phyloP scores from a whole-genome alignment of 2,797 vertebrate species.

The Arrhamphus sclerolepis region DNA sequence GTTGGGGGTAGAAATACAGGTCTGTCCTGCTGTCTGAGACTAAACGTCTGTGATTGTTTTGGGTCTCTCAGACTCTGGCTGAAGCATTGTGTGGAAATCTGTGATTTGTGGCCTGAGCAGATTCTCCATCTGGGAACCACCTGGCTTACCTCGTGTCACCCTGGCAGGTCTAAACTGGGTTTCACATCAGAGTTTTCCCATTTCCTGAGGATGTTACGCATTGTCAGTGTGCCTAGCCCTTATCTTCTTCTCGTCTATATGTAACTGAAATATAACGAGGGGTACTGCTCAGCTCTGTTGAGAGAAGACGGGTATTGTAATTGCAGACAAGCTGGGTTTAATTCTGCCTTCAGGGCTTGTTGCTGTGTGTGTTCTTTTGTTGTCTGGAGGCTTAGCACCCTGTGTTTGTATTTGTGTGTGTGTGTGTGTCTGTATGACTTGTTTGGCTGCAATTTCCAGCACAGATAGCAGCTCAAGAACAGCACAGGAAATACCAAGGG shows the following conservation, averaged over 20 bases:
- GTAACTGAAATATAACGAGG: slow-evolving; percentile 28
- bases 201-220: slow-evolving; percentile 45
- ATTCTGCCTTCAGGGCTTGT: slow-evolving; percentile 67
- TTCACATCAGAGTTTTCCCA: slow-evolving; percentile 43
- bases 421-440: slow-evolving; percentile 33
- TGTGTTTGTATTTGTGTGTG: slow-evolving; percentile 46
- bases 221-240: slow-evolving; percentile 15
- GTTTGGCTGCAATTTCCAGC: slow-evolving; percentile 53
- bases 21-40: slow-evolving; percentile 47
- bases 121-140: slow-evolving; percentile 64
- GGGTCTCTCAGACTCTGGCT: slow-evolving; percentile 24
- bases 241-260: slow-evolving; percentile 35
- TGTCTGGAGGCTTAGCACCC: slow-evolving; percentile 67
- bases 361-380: slow-evolving; percentile 66
- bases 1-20: slow-evolving; percentile 45
- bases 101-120: slow-evolving; percentile 25
- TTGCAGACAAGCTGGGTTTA: slow-evolving; percentile 55
- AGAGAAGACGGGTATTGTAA: slow-evolving; percentile 56
- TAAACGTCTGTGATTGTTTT: slow-evolving; percentile 51
- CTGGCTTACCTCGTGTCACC: slow-evolving; percentile 50
- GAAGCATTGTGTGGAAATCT: slow-evolving; percentile 23
- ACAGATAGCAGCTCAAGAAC: slow-evolving; percentile 3
- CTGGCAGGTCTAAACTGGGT: slow-evolving; percentile 29
- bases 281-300: slow-evolving; percentile 34
- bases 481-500: slow-evolving; percentile 58